Evolutionary conservation across 2,888 invertebrate genomes (phyloP).

Genomic region (Operophtera brumata): DNA sequence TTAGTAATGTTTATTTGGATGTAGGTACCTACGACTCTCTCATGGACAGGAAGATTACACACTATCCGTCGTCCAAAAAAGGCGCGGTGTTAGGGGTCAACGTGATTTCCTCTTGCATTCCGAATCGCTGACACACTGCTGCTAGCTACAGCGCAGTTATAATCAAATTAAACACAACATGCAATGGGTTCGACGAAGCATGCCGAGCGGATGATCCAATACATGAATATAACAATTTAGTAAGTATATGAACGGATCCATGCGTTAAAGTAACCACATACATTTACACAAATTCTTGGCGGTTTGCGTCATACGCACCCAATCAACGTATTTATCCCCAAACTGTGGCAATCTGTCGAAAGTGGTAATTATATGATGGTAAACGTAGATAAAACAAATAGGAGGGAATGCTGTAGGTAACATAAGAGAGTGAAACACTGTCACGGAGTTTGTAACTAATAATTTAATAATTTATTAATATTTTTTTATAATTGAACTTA

Average conservation of each 20-base stretch:
- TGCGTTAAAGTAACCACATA: slow-evolving; percentile 48
- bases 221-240: slow-evolving; percentile 58
- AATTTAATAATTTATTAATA: no score
- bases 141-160: slow-evolving; percentile 55
- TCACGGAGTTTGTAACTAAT: no score
- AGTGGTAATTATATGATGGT: slow-evolving; percentile 60
- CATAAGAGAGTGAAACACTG: no score
- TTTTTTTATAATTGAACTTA: no score
- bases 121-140: slow-evolving; percentile 68
- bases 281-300: slow-evolving; percentile 51
- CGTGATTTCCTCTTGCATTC: slow-evolving; percentile 75
- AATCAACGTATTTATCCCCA: slow-evolving; percentile 57
- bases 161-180: slow-evolving; percentile 67
- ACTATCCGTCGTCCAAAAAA: slow-evolving; percentile 64
- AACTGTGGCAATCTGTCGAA: slow-evolving; percentile 54
- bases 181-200: slow-evolving; percentile 62
- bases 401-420: no score
- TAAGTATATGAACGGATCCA: slow-evolving; percentile 50
- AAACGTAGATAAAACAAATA: no score
- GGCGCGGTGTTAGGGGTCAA: slow-evolving; percentile 70
- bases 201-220: slow-evolving; percentile 63
- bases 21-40: slow-evolving; percentile 29
- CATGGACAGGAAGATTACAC: slow-evolving; percentile 58
- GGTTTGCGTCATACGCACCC: slow-evolving; percentile 55
- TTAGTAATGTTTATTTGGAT: slow-evolving; percentile 41